Base-by-base conservation (phyloP, 2,888 invertebrate genomes). In the Mythimna impura region DNA sequence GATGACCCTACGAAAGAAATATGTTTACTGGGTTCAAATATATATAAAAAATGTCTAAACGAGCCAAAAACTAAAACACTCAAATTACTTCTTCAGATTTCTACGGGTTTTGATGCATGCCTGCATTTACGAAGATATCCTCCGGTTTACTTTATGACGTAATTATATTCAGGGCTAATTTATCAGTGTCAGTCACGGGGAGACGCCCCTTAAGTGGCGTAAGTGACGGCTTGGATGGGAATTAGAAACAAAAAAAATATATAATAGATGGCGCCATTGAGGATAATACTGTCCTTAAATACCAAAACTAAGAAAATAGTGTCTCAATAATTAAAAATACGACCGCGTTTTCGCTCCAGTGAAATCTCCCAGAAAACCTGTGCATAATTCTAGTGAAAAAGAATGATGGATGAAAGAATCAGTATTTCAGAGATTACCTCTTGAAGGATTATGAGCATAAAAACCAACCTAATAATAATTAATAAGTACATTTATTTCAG, bases 181-280 rank as follows among this genome's bases (percentile, higher is more conserved):
- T 54, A 54, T 76, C 76, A 77, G 20, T 60, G 75, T 71, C 63
- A 68, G 22, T 50, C 9, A 34, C 36, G 12, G 34, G 61, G 22
- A 54, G 20, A 12, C 3, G 25, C 36, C 43, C 47, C 47, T 4
- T 20, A 58, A 58, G 52, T 60, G 30, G 40, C 75, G 54, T 54
- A 22, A 54, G 22, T 63, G 20, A 47, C 58, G 58, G 63, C 47
- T 47, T 52, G 14, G 17, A 36, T n/a, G 10, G 43, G 34, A 1
- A 22, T 22, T 2, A 17, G 25, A 54, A 30, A 8, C 10, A 10
- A 10, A 10, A 20, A 65, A 40, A 36, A 22, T 20, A 7, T 22
- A 22, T 9, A 34, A 74, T 22, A n/a, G 9, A 14, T 52, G 25
- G n/a, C n/a, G 10, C 14, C 17, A 30, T n/a, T 43, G 30, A 14